These are phyloP conservation scores for Ammodramus savannarum DNA, from an alignment of 2,113 vertebrate species.

Conservation along the genomic window DNA sequence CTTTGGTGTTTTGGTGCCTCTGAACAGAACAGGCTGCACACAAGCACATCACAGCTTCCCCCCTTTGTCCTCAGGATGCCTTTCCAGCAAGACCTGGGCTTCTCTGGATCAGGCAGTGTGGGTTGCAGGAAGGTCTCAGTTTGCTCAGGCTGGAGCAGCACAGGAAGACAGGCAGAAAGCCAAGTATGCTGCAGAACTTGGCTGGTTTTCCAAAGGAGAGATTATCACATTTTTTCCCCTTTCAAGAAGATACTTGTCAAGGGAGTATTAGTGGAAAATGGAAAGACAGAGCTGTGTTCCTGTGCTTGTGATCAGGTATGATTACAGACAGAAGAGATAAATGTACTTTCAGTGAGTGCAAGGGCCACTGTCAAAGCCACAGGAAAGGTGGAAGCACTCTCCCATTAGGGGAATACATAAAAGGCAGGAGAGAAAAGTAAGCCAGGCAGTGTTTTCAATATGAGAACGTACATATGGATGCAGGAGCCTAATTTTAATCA, in stretches of 20 bases:
- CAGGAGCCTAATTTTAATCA: slow-evolving; percentile 55
- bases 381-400: neutral
- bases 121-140: neutral
- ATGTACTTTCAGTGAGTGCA: neutral
- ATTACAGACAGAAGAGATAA: slow-evolving; percentile 38
- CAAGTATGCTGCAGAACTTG: neutral
- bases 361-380: neutral
- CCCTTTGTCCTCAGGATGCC: neutral
- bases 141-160: neutral
- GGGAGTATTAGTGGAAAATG: slow-evolving; percentile 36
- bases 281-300: slow-evolving; percentile 9
- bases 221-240: neutral
- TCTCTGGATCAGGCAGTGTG: neutral
- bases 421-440: slow-evolving; percentile 12
- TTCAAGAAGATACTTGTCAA: neutral
- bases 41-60: neutral
- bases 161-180: neutral
- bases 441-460: slow-evolving; percentile 20
- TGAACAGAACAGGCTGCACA: neutral
- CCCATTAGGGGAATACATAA: slow-evolving; percentile 9
- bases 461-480: neutral
- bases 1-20: neutral
- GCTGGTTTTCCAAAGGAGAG: slow-evolving; percentile 14
- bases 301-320: slow-evolving; percentile 15
- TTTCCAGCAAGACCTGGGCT: neutral